These are phyloP conservation scores for Ectemnius lituratus DNA, from an alignment of 2,888 invertebrate genomes.

Conservation along the genomic window DNA sequence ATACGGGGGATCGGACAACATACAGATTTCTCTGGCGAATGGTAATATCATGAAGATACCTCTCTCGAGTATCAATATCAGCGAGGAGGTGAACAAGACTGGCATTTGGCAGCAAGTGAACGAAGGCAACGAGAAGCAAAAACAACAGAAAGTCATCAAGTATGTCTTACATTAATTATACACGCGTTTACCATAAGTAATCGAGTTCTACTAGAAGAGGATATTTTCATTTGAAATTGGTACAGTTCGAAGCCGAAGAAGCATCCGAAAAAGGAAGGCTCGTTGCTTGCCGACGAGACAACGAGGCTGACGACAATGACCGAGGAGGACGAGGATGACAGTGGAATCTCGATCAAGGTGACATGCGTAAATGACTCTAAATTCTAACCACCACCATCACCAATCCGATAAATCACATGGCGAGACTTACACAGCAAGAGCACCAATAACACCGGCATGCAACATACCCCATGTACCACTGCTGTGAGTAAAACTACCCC, in stretches of 20 bases:
- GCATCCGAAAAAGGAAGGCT: conserved; percentile 84
- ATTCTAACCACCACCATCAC: conserved; percentile 68
- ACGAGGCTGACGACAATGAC: conserved; percentile 90
- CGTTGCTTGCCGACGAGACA: conserved; percentile 79
- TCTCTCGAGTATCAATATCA: conserved; percentile 90
- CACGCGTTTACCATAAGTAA: not conserved
- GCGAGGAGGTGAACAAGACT: conserved; percentile 95
- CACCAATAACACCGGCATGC: conserved; percentile 73
- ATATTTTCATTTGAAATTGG: not conserved
- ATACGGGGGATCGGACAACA: conserved; percentile 80
- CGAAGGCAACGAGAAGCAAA: conserved; percentile 81
- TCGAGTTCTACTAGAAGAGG: not conserved
- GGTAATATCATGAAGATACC: conserved; percentile 95
- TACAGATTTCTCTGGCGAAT: conserved; percentile 92
- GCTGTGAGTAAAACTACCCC: conserved; percentile 68
- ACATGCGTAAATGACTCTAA: conserved; percentile 75
- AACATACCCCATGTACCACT: conserved; percentile 65
- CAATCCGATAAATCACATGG: conserved; percentile 59
- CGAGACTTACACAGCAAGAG: conserved; percentile 70
- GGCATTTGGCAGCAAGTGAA: conserved; percentile 97
- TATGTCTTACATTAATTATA: conserved; percentile 43
- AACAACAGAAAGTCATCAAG: conserved; percentile 70
- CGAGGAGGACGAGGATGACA: conserved; percentile 89
- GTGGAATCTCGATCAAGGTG: conserved; percentile 82
- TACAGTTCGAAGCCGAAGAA: conserved; percentile 83